Evolutionary conservation across 2,797 vertebrate species (phyloP), one percentile per base, ranked within the genome.

Genomic region (Sylvia borin): DNA sequence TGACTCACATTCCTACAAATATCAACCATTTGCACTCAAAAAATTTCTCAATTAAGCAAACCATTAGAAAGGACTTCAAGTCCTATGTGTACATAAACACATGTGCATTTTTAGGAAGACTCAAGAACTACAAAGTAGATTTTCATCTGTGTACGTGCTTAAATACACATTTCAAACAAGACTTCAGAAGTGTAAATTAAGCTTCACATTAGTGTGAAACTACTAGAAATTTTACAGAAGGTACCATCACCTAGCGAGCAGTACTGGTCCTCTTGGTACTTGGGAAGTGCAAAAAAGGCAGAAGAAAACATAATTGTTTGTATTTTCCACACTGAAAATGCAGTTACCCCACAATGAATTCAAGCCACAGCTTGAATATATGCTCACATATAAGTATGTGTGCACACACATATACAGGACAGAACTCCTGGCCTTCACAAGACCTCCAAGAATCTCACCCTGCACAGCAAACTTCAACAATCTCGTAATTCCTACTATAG

Each of bases 351-450:
- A 16, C 4, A 7, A 6, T 3, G 21, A 47, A 71, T 12, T 65
- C 9, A 86, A 45, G n/a, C 11, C 55, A n/a, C 18, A 51, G 19
- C 19, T 36, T 36, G 36, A 36, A 36, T 36, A 36, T 36, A 42
- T 7, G 7, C 19, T 18, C 32, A 45, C 10, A 20, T 12, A 5
- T 1, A 10, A 17, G 13, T n/a, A 54, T 2, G 6, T 8, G 2
- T 11, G 10, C 14, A 24, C 34, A 54, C 40, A 40, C 3, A 7
- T 1, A 19, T 3, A 38, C 8, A 0, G 7, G 4, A 16, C 17
- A 86, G 5, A 70, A 45, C 32, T 36, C 40, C 10, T 1, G 1
- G 17, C 29, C 50, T 43, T 20, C 5, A 10, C 61, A 68, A 72
- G 34, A 53, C 9, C 25, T 38, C 42, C 7, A 72, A 21, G 4